phyloP scores from a whole-genome alignment of 1,140 invertebrate species.

The Rhizoglyphus robini region DNA sequence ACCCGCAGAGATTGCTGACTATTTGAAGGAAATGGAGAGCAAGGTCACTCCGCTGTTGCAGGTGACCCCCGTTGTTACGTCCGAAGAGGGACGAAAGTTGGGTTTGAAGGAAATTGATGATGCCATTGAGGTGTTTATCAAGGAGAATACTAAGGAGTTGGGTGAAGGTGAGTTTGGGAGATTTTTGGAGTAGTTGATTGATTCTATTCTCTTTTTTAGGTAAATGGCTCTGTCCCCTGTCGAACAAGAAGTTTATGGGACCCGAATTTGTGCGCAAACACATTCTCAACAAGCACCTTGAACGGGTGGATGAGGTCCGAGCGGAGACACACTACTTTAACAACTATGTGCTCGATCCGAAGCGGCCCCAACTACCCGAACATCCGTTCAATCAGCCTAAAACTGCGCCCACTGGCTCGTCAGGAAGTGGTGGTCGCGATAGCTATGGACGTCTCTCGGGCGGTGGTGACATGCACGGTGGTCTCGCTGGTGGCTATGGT shows the following conservation, averaged over 20 bases:
- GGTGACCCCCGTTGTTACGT: slow-evolving; percentile 47
- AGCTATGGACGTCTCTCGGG: neutral
- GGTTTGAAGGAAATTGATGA: slow-evolving; percentile 70
- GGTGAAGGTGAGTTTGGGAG: no score
- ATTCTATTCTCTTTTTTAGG: slow-evolving; percentile 37
- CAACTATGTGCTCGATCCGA: slow-evolving; percentile 88
- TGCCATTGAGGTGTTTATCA: slow-evolving; percentile 87
- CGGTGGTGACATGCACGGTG: neutral
- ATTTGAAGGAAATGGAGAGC: slow-evolving; percentile 59
- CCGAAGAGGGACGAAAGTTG: slow-evolving; percentile 68
- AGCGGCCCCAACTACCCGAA: slow-evolving; percentile 82
- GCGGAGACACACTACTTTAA: slow-evolving; percentile 95
- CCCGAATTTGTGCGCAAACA: slow-evolving; percentile 98
- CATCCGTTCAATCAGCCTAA: slow-evolving; percentile 48
- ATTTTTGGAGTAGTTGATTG: neutral
- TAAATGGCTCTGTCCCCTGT: slow-evolving; percentile 96
- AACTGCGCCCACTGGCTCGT: neutral
- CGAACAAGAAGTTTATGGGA: slow-evolving; percentile 98
- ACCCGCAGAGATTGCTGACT: slow-evolving; percentile 47
- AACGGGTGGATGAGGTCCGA: slow-evolving; percentile 91
- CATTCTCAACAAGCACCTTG: slow-evolving; percentile 90
- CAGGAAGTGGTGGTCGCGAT: neutral
- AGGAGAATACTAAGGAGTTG: slow-evolving; percentile 47
- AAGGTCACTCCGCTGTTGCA: slow-evolving; percentile 80
- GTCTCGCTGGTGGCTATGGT: neutral